phyloP scores from a whole-genome alignment of 2,888 invertebrate species.

The Tiliacea citrago region DNA sequence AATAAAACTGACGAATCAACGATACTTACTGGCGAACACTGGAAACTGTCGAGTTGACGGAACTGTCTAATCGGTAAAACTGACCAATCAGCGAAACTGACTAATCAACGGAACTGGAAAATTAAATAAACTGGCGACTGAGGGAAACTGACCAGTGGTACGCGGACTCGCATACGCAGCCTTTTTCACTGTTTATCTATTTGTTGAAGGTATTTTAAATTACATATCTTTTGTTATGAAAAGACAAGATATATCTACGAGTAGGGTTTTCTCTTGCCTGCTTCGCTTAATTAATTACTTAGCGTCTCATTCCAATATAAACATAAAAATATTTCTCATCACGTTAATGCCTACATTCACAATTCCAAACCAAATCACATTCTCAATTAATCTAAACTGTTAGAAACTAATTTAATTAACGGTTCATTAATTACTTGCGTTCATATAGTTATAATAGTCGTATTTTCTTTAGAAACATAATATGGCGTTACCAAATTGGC shows the following conservation, averaged over 20 bases:
- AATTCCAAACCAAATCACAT: background rate
- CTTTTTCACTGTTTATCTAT: background rate
- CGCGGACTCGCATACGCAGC: no score
- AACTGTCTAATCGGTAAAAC: no score
- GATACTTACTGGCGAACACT: no score
- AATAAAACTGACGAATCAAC: no score
- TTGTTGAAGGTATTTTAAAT: background rate
- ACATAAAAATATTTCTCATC: background rate
- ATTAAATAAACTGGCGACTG: no score
- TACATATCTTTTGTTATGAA: background rate
- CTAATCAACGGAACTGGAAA: no score
- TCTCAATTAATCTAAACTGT: slow-evolving; percentile 21
- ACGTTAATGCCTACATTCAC: background rate
- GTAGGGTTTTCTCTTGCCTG: background rate
- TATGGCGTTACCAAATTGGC: background rate
- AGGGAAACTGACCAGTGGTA: no score
- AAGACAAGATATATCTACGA: background rate
- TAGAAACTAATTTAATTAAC: slow-evolving; percentile 49
- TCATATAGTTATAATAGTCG: background rate
- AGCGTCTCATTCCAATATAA: background rate
- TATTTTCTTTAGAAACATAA: background rate
- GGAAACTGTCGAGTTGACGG: no score
- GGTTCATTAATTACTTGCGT: slow-evolving; percentile 13
- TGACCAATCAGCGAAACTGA: no score
- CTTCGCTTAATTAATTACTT: background rate